Evolutionary conservation across 2,113 vertebrate genomes (phyloP).

Genomic region (Rhinogobius similis): DNA sequence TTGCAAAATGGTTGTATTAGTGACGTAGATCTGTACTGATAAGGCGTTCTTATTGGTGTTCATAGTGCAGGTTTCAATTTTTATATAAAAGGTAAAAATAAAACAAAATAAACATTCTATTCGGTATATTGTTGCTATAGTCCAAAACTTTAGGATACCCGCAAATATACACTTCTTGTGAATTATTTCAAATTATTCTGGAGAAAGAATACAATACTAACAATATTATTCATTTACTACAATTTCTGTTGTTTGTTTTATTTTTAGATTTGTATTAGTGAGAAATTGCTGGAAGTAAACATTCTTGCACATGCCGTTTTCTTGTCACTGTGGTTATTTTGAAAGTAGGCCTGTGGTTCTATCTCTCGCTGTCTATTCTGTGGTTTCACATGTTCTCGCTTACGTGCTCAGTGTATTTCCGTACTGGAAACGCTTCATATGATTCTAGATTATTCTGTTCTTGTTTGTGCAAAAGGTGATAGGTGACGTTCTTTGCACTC

Average conservation of each 20-base stretch:
- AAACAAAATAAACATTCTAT: neutral
- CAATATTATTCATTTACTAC: no score
- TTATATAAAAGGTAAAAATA: neutral
- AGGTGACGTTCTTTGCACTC: neutral
- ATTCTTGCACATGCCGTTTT: conserved; percentile 16
- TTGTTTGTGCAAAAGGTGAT: neutral
- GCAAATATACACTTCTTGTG: neutral
- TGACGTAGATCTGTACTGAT: neutral
- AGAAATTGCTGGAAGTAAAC: neutral
- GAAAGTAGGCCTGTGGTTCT: conserved; percentile 3
- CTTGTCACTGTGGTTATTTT: conserved; percentile 29
- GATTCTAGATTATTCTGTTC: neutral
- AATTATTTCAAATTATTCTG: no score
- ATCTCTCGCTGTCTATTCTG: neutral
- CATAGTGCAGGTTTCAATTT: neutral
- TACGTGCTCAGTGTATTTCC: conserved; percentile 7
- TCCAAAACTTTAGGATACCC: neutral
- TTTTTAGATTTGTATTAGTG: neutral
- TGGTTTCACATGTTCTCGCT: conserved; percentile 13
- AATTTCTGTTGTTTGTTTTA: no score
- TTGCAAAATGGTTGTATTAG: neutral
- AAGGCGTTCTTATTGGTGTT: neutral
- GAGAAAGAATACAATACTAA: no score
- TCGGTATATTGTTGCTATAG: no score
- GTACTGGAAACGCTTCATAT: neutral